Evolutionary conservation across 2,888 invertebrate species (phyloP), one percentile per base, ranked within the genome.

Genomic region (Cheilosia impressa): DNA sequence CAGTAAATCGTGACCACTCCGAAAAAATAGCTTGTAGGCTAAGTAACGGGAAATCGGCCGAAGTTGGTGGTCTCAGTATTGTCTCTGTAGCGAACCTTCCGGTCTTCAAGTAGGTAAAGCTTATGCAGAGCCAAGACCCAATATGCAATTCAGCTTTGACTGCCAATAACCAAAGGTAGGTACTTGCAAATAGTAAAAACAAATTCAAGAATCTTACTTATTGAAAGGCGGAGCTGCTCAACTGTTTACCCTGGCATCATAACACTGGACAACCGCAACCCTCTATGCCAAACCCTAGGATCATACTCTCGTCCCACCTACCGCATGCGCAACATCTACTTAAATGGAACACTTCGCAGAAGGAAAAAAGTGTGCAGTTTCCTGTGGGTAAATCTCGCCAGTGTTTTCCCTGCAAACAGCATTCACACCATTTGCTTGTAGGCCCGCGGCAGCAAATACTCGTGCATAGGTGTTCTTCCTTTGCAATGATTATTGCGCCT

Each of bases 401-500:
- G 31, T 50, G 17, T 19, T 13, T 17, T 5, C 34, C 27, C 31
- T 52, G 24, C 31, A 15, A 58, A 60, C 17, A 31, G 38, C 66
- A 62, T 73, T 80, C 53, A 73, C 80, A 68, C 73, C 73, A 73
- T 73, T 62, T 55, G 38, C 68, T 55, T 53, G 66, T 38, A 47
- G 24, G 52, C 72, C 80, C 17, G 31, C 24, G 45, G 53, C 52
- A 27, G 66, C 66, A 65, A 58, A 66, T 58, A 9, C 31, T 31
- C 31, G 31, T 9, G 43, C 58, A 57, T 62, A 60, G 15, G 22
- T 4, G 24, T 52, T 24, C 52, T 65, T 66, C 72, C 79, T 65
- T 41, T 19, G 31, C 58, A 22, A 73, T 66, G 65, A 72, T 80
- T 72, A 53, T 34, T 58, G 27, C 53, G 27, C 38, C 58, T 17